Evolutionary conservation across 2,113 vertebrate genomes (phyloP), one percentile per base, ranked within the genome.

Genomic region (Cottus gobio): DNA sequence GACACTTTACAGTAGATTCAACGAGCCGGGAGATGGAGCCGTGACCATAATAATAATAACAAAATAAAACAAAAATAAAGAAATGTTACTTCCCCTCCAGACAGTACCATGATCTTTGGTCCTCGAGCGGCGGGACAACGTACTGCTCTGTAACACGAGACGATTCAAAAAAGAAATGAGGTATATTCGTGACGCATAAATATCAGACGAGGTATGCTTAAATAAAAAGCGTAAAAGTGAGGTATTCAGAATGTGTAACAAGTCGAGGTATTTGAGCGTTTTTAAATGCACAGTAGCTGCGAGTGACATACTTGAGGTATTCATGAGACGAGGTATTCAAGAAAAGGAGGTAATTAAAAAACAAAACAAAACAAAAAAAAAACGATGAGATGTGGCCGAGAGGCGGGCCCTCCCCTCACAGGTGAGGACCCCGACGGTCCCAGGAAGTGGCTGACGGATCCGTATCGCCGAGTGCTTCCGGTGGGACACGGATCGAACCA

Each of bases 71-170:
- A 37, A 37, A 37, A 37, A 16, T 18, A 46, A 46, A 13, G 7
- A 48, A 52, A 54, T 70, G 24, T 62, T 2, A 71, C 52, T 83
- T 79, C 31, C 66, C 74, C 61, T 69, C 12, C 4, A 80, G 86
- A 90, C 83, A 75, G 84, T 83, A 88, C 85, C 72, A 31, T 54
- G 69, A 92, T 93, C 91, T 93, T 94, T 94, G 92, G 93, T 93
- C 91, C 91, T 71, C 78, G 76, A 84, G 88, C 74, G 71, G 60
- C 22, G 85, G 70, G 86, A 82, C 85, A 77, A 77, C 74, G 57
- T 67, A 87, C 80, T 80, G 85, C 30, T 69, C 75, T 84, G 85
- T 70, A 75, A 85, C 77, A 83, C 73, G 48, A 66, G 50, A 72
- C 48, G 68, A 70, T 62, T 72, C 37, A 67, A 64, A 34, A 3